Percentiles rank a stretch among this genome's conserved stretches.
Conservation (phyloP, 2,113 vertebrate genomes). For the Malurus melanocephalus region DNA sequence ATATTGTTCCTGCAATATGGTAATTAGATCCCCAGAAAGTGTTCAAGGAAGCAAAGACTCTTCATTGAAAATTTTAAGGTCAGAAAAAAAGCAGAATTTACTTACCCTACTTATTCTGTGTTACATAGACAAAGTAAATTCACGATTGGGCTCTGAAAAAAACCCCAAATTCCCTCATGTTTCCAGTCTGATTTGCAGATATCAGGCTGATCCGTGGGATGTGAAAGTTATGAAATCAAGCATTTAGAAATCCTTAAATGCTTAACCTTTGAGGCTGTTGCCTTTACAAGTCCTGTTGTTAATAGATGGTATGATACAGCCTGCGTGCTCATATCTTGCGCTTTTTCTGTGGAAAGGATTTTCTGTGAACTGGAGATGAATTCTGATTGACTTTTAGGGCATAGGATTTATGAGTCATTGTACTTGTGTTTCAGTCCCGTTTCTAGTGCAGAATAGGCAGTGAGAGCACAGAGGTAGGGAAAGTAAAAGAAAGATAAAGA, state of each 20-base stretch:
- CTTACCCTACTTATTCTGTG: neutral
- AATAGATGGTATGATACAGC: neutral
- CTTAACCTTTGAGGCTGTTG: neutral
- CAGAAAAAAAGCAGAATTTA: neutral
- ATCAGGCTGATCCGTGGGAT: neutral
- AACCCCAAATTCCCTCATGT: neutral
- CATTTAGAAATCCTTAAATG: neutral
- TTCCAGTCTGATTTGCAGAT: neutral
- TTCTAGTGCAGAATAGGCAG: neutral
- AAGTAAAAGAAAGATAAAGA: neutral
- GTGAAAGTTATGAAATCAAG: neutral
- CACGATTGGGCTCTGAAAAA: too few species aligned
- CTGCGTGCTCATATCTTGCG: neutral
- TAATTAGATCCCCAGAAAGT: too few species aligned
- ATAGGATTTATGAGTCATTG: neutral
- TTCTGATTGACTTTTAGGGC: neutral
- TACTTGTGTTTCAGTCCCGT: neutral
- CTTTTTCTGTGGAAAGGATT: neutral
- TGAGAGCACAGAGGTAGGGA: neutral
- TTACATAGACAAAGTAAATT: neutral
- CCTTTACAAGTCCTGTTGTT: neutral
- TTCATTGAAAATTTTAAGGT: too few species aligned
- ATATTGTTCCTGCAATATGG: too few species aligned
- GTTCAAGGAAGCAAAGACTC: too few species aligned
- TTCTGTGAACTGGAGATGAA: neutral